A percentile compares a stretch with the other conserved stretches of the same genome.
Conservation (phyloP, 2,888 invertebrate species). For the Cantharis lateralis region DNA sequence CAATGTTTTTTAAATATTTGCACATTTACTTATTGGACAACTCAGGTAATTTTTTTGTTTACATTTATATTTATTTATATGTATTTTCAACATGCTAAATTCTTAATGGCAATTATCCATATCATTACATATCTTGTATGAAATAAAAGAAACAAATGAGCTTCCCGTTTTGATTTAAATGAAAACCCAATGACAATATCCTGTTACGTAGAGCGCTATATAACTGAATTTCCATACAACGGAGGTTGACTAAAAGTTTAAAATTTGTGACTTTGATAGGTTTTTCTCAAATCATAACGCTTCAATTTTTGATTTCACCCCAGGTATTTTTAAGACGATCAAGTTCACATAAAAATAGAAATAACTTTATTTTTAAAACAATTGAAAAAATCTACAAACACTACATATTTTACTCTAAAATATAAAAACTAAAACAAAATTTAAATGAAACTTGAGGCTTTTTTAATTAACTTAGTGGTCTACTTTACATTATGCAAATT, state of each 20-base stretch:
- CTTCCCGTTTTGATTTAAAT: background rate
- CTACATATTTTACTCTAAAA: background rate
- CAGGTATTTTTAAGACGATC: background rate
- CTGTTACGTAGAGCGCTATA: no score
- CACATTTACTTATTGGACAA: conserved; percentile 18
- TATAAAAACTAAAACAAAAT: background rate
- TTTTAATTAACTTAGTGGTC: background rate
- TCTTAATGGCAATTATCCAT: conserved; percentile 30
- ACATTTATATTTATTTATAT: conserved; percentile 16
- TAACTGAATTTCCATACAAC: no score
- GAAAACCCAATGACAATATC: no score
- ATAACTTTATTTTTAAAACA: background rate
- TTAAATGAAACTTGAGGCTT: background rate
- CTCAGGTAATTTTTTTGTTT: conserved; percentile 9
- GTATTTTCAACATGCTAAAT: conserved; percentile 23
- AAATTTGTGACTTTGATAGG: no score
- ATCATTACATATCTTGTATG: conserved; percentile 41
- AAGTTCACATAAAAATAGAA: background rate
- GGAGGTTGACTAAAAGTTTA: no score
- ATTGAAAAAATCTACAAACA: background rate
- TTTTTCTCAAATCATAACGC: no score
- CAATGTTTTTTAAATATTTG: background rate
- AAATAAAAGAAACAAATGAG: background rate
- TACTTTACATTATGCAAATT: background rate
- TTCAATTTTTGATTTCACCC: no score